phyloP scores from a whole-genome alignment of 2,113 vertebrate genomes.

The Tiliqua scincoides region DNA sequence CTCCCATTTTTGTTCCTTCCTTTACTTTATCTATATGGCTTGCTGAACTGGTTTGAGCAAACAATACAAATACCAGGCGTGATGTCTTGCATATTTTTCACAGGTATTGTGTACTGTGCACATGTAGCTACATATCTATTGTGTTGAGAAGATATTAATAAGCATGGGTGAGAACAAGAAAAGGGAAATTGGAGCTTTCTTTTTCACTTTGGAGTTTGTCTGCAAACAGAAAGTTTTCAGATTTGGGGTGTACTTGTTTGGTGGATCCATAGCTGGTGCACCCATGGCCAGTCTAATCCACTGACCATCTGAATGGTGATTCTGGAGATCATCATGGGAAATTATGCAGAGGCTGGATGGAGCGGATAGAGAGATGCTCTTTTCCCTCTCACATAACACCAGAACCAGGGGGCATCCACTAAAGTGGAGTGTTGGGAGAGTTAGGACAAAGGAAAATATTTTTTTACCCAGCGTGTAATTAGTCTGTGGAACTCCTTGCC shows the following conservation, averaged over 20 bases:
- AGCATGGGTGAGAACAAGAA: background rate
- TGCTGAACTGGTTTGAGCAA: background rate
- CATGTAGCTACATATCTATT: background rate
- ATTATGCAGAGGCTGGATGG: too few relatives aligned
- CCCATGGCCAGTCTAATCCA: background rate
- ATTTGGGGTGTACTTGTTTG: background rate
- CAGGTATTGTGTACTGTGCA: background rate
- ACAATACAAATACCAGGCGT: rapidly evolving
- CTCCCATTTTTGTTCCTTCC: slow-evolving; percentile 31
- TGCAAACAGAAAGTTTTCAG: background rate
- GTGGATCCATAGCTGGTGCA: background rate
- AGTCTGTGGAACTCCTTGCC: too few relatives aligned
- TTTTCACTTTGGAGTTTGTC: background rate
- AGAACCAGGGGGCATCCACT: too few relatives aligned
- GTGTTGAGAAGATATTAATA: background rate
- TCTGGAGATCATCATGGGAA: background rate
- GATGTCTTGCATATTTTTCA: background rate
- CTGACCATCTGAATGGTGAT: background rate
- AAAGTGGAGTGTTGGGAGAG: too few relatives aligned
- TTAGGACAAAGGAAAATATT: too few relatives aligned
- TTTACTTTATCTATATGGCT: background rate
- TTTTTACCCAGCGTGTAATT: too few relatives aligned
- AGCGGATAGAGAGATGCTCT: too few relatives aligned
- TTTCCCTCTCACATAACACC: too few relatives aligned
- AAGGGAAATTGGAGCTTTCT: background rate